Percentiles rank a stretch among this genome's conserved stretches.
Conservation (phyloP, 2,113 vertebrate species). For the Pelecanus crispus region DNA sequence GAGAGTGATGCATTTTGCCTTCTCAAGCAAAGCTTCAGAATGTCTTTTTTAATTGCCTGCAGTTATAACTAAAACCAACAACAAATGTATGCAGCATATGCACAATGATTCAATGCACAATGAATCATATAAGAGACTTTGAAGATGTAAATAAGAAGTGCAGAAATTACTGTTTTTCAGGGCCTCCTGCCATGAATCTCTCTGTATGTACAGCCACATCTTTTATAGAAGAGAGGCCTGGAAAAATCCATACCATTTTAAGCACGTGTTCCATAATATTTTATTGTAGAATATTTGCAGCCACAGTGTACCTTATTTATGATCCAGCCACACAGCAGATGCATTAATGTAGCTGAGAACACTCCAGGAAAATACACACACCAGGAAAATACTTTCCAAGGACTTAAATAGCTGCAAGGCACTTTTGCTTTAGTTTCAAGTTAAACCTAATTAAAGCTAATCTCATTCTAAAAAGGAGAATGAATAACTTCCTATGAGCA, state of each 20-base stretch:
- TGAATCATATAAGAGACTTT: background rate
- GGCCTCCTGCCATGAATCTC: background rate
- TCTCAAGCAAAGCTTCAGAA: background rate
- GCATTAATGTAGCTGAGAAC: background rate
- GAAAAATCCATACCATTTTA: background rate
- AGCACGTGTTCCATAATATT: background rate
- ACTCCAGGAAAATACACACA: background rate
- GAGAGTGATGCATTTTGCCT: background rate
- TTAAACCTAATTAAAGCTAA: background rate
- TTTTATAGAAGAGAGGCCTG: background rate
- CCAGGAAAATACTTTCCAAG: background rate
- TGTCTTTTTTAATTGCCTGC: background rate
- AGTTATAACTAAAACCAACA: background rate
- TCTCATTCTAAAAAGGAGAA: background rate
- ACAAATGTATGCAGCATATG: background rate
- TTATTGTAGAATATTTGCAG: background rate
- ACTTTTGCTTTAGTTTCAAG: background rate
- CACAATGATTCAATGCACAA: background rate
- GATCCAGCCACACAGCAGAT: background rate
- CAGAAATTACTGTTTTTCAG: background rate
- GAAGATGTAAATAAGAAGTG: background rate
- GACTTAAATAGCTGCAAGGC: background rate
- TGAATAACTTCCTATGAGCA: background rate
- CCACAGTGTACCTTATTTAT: background rate
- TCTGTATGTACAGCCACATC: background rate